Evolutionary conservation across 2,797 vertebrate species (phyloP).

Genomic region (Falco naumanni): DNA sequence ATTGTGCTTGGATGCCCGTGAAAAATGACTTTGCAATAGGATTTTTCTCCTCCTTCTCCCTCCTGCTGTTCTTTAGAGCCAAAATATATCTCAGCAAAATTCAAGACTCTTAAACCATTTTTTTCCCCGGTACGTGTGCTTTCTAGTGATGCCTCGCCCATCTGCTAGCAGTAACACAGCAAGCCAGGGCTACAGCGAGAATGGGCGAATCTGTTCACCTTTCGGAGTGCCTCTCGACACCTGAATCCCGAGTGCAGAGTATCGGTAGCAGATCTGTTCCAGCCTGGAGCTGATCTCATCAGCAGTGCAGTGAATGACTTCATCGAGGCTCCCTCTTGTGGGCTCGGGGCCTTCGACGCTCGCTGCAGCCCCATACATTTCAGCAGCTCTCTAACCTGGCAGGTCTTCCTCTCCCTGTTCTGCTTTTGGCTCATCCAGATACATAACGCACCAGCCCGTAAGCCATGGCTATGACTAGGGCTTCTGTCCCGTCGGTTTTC

Average conservation of each 20-base stretch:
- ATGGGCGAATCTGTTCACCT: background rate
- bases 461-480: background rate
- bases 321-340: background rate
- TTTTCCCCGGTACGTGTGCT: background rate
- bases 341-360: background rate
- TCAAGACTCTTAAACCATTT: background rate
- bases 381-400: background rate
- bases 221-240: background rate
- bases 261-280: background rate
- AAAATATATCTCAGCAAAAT: background rate
- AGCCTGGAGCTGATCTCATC: background rate
- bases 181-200: background rate
- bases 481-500: background rate
- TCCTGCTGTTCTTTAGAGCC: background rate
- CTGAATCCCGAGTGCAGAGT: background rate
- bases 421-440: background rate
- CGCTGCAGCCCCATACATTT: background rate
- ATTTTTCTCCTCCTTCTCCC: background rate
- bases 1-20: background rate
- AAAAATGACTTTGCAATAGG: conserved; percentile 15
- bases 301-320: background rate
- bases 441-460: background rate
- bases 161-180: background rate
- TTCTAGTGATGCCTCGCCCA: background rate
- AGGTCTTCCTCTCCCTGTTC: background rate